A percentile compares a stretch with the other conserved stretches of the same genome.
These are phyloP conservation scores for Fukomys damarensis DNA, from an alignment of 2,113 vertebrate genomes.

Conservation along the genomic window DNA sequence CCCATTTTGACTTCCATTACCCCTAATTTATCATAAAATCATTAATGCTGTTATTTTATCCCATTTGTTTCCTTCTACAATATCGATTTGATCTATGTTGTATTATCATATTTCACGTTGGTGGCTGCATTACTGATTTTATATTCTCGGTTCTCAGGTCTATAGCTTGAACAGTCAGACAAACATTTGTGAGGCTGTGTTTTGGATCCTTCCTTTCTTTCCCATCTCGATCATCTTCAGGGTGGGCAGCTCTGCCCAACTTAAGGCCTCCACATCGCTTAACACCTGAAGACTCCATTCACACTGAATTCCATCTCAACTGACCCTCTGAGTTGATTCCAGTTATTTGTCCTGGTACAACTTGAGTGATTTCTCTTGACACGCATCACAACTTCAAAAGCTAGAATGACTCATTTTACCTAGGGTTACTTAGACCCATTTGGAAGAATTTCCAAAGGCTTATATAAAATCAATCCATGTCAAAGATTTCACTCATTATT, in stretches of 20 bases:
- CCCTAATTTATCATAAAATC: neutral
- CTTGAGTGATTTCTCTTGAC: neutral
- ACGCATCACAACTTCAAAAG: neutral
- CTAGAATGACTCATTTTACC: neutral
- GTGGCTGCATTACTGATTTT: neutral
- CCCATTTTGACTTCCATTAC: neutral
- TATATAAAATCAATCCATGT: neutral
- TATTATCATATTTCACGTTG: neutral
- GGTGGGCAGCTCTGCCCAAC: neutral
- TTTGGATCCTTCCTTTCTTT: neutral
- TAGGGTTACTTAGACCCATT: neutral
- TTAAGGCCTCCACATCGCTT: neutral
- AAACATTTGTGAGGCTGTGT: neutral
- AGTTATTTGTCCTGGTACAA: neutral
- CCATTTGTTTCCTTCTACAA: neutral
- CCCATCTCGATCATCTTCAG: neutral
- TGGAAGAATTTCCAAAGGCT: neutral
- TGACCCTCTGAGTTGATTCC: neutral
- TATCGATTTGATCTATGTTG: neutral
- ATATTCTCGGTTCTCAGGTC: neutral
- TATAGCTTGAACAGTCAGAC: neutral
- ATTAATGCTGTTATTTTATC: neutral
- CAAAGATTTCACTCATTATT: neutral
- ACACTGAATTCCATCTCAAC: neutral
- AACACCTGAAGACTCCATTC: neutral